These are phyloP conservation scores for Mycalesis mineus DNA, from an alignment of 2,888 invertebrate genomes.

Conservation along the genomic window DNA sequence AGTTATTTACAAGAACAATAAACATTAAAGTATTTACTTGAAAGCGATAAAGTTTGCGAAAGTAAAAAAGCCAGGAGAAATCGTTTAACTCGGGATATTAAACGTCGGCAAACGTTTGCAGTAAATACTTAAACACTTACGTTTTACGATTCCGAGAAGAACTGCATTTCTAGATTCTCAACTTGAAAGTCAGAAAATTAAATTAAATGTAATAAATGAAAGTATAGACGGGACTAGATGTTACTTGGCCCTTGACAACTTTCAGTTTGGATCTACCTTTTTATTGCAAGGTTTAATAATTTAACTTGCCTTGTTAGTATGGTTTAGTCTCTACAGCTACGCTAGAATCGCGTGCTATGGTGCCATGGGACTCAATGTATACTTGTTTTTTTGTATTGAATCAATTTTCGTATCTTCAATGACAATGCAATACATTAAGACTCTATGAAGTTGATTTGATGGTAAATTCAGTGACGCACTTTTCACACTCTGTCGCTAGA, in stretches of 20 bases:
- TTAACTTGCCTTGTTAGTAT: too few species aligned
- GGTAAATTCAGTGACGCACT: too few species aligned
- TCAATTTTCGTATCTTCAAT: too few species aligned
- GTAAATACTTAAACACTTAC: conserved; percentile 13
- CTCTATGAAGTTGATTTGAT: too few species aligned
- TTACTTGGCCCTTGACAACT: not conserved
- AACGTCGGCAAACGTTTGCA: conserved; percentile 21
- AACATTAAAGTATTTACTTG: not conserved
- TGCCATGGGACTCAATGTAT: too few species aligned
- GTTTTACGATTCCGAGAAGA: conserved; percentile 23
- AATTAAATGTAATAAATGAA: conserved; percentile 6
- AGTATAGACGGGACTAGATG: not conserved
- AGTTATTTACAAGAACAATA: not conserved
- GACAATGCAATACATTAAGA: too few species aligned
- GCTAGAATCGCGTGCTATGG: too few species aligned
- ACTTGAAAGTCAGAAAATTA: conserved; percentile 16
- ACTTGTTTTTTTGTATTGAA: too few species aligned
- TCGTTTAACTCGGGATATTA: conserved; percentile 16
- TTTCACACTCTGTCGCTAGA: too few species aligned
- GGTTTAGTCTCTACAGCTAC: too few species aligned
- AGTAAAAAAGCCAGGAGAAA: conserved; percentile 18
- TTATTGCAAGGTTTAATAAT: too few species aligned
- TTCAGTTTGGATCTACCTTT: not conserved
- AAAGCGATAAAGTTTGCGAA: conserved; percentile 7
- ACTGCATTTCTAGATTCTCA: conserved; percentile 13